Percentiles rank a stretch among this genome's conserved stretches.
Conservation (phyloP, 1,140 invertebrate species). For the Maniola jurtina region DNA sequence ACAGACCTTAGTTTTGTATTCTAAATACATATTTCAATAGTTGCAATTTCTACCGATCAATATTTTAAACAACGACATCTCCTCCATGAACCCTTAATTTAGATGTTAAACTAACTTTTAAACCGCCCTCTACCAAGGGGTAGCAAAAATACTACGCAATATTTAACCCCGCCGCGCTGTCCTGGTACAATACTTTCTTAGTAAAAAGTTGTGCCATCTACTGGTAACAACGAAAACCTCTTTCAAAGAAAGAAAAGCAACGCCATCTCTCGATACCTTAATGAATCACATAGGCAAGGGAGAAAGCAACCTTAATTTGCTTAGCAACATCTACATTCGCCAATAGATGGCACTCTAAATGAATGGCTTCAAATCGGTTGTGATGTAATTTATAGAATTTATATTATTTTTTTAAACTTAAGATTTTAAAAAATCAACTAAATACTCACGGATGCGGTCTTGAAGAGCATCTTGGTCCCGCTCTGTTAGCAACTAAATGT, state of each 20-base stretch:
- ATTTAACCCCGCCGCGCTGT: neutral
- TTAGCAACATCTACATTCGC: neutral
- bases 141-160: neutral
- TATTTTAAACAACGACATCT: slow-evolving; percentile 21
- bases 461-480: slow-evolving; percentile 45
- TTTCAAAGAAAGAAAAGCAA: slow-evolving; percentile 6
- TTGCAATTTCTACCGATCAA: neutral
- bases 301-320: neutral
- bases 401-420: neutral
- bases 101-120: neutral
- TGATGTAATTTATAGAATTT: slow-evolving; percentile 32
- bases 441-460: slow-evolving; percentile 64
- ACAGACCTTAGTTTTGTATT: no score
- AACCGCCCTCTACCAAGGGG: slow-evolving; percentile 22
- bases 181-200: slow-evolving; percentile 21
- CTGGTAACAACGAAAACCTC: neutral
- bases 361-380: slow-evolving; percentile 22
- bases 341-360: slow-evolving; percentile 20
- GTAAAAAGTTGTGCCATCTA: slow-evolving; percentile 20
- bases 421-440: neutral
- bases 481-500: slow-evolving; percentile 56
- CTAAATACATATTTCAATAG: no score
- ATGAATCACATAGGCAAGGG: slow-evolving; percentile 6
- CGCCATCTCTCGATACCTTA: slow-evolving; percentile 26
- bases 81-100: neutral